A percentile compares a stretch with the other conserved stretches of the same genome.
These are phyloP conservation scores for Ochotona curzoniae DNA, from an alignment of 2,113 vertebrate species.

Conservation along the genomic window DNA sequence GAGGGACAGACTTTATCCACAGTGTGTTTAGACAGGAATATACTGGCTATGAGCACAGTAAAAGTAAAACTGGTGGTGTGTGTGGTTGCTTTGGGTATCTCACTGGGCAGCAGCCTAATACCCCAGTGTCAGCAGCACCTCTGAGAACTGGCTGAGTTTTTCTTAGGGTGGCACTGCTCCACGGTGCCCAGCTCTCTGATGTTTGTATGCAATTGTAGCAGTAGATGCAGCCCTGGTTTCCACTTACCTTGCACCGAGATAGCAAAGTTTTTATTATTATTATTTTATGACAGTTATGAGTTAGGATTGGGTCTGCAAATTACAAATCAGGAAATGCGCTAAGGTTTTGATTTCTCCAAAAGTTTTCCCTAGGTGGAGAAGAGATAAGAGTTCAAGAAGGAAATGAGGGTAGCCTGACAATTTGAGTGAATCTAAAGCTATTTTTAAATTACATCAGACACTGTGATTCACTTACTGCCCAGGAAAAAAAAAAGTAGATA, in stretches of 20 bases:
- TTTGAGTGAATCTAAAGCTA: not conserved
- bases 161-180: not conserved
- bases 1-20: not conserved
- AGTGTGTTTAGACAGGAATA: not conserved
- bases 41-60: too few species aligned
- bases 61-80: not conserved
- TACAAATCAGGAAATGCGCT: not conserved
- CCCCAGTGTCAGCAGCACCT: not conserved
- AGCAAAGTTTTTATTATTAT: not conserved
- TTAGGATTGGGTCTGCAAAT: not conserved
- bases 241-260: constrained; percentile 6
- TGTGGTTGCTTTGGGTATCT: not conserved
- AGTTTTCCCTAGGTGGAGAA: not conserved
- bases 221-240: not conserved
- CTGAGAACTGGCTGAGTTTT: not conserved
- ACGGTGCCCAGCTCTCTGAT: not conserved
- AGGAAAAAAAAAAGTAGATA: constrained; percentile 4
- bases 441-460: not conserved
- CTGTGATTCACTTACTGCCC: not conserved
- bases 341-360: not conserved
- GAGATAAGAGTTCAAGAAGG: not conserved
- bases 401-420: constrained; percentile 46
- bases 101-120: not conserved
- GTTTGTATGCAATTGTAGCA: not conserved
- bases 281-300: not conserved